Evolutionary conservation across 2,797 vertebrate genomes (phyloP).

Genomic region (Holocentrus rufus): DNA sequence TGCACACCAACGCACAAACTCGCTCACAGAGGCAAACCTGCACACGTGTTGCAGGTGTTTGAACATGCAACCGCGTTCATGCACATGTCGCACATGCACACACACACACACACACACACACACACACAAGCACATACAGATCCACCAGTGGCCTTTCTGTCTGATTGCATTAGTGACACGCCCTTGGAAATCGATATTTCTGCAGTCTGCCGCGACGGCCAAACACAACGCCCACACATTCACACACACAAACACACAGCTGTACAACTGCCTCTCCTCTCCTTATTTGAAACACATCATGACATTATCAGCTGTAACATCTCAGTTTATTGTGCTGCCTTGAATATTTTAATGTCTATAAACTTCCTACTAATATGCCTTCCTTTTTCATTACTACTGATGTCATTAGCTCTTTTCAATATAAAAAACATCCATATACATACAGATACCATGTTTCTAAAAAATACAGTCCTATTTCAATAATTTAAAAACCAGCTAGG

Average conservation of each 20-base stretch:
- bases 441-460: no score
- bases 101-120: constrained; percentile 1
- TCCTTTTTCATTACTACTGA: no score
- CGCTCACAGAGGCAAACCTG: no score
- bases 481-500: no score
- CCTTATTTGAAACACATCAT: no score
- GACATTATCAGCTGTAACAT: not conserved
- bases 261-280: no score
- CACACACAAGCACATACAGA: not conserved
- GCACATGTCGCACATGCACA: no score
- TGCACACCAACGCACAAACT: not conserved
- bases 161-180: constrained; percentile 42
- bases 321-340: constrained; percentile 4
- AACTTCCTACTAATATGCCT: not conserved
- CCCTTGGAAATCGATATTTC: constrained; percentile 62
- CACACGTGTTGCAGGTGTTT: no score
- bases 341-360: constrained; percentile 5
- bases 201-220: constrained; percentile 51
- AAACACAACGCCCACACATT: constrained; percentile 4
- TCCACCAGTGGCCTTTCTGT: constrained; percentile 23
- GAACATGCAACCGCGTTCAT: no score
- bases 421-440: no score
- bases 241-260: not conserved
- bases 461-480: no score
- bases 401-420: not conserved